These are phyloP conservation scores for Bombus confusus DNA, from an alignment of 1,140 invertebrate species.

Conservation along the genomic window DNA sequence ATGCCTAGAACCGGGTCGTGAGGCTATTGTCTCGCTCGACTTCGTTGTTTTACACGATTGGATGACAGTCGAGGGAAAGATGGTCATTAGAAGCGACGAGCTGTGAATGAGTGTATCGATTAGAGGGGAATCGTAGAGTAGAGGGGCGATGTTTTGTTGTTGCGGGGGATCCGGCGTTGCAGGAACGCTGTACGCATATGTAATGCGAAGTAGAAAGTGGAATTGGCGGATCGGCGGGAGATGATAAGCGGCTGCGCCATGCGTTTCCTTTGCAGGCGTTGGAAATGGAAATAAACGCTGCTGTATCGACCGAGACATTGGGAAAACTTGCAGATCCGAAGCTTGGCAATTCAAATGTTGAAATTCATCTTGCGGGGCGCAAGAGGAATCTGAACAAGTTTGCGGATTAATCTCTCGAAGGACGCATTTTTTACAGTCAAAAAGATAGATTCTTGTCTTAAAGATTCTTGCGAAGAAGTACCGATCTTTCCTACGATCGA, in stretches of 20 bases:
- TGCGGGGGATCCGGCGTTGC: neutral
- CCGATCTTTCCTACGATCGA: too few species aligned
- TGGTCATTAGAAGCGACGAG: too few species aligned
- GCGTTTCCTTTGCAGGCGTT: neutral
- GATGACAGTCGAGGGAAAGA: neutral
- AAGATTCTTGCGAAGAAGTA: too few species aligned
- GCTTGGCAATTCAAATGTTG: neutral
- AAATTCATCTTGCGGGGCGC: neutral
- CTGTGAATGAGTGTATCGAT: neutral
- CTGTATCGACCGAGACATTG: neutral
- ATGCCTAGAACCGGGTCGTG: slow-evolving; percentile 3
- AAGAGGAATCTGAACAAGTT: too few species aligned
- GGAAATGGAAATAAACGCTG: neutral
- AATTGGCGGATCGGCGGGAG: neutral
- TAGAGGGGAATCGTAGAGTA: neutral
- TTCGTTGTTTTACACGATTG: neutral
- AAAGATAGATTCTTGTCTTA: too few species aligned
- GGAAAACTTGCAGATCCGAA: neutral
- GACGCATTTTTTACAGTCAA: neutral
- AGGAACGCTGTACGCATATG: neutral
- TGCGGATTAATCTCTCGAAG: neutral
- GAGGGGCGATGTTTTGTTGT: neutral
- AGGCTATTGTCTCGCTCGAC: neutral
- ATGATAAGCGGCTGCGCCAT: neutral
- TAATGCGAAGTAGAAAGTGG: slow-evolving; percentile 15